Percentiles rank a stretch among this genome's conserved stretches.
phyloP scores from a whole-genome alignment of 2,797 vertebrate genomes.

The Phrynocephalus vlangalii region DNA sequence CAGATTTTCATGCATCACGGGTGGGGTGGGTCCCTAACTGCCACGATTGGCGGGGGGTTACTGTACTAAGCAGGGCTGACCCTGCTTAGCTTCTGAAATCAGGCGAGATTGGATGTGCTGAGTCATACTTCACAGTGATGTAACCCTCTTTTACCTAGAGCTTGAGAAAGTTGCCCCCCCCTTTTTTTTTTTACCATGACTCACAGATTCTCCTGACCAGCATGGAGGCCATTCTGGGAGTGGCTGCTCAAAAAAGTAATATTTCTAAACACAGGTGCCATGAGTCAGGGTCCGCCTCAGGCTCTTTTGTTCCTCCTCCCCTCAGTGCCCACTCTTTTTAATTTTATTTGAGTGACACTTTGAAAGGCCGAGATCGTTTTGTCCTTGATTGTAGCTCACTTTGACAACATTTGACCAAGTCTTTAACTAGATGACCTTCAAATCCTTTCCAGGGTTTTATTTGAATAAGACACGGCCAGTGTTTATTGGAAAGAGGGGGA shows the following conservation, averaged over 20 bases:
- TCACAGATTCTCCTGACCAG: too few relatives aligned
- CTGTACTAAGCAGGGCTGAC: not conserved
- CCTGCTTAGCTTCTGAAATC: too few relatives aligned
- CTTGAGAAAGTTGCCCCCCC: too few relatives aligned
- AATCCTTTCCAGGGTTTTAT: slow-evolving; percentile 18
- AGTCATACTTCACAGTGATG: not conserved
- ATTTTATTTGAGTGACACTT: slow-evolving; percentile 9
- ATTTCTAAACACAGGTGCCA: too few relatives aligned
- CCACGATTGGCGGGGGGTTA: not conserved
- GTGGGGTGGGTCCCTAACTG: too few relatives aligned
- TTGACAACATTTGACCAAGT: not conserved
- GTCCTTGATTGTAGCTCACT: slow-evolving; percentile 16
- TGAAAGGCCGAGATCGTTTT: slow-evolving; percentile 1
- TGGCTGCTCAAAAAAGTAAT: too few relatives aligned
- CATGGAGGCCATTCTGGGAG: too few relatives aligned
- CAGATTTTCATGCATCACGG: too few relatives aligned
- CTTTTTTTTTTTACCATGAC: too few relatives aligned
- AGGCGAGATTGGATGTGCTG: too few relatives aligned
- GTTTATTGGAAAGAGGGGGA: not conserved
- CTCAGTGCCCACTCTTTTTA: not conserved
- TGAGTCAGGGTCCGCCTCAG: not conserved
- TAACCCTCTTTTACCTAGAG: not conserved
- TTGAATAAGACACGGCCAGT: slow-evolving; percentile 11
- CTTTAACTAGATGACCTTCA: slow-evolving; percentile 14
- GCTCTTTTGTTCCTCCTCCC: not conserved